Evolutionary conservation across 2,888 invertebrate species (phyloP).

Genomic region (Nomada ferruginata): DNA sequence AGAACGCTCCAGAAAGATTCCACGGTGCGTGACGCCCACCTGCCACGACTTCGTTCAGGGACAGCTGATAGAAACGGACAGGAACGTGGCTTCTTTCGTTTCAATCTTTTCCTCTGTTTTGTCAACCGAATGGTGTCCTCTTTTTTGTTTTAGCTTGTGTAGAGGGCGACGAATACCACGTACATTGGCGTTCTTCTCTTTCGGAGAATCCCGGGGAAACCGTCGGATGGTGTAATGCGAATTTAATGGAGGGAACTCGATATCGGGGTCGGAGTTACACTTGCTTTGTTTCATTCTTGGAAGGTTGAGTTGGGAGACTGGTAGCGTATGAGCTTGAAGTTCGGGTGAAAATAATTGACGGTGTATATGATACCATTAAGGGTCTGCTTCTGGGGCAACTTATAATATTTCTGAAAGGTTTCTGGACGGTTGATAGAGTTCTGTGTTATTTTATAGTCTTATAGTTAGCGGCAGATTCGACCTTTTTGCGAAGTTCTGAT

Average conservation of each 20-base stretch:
- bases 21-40: slow-evolving; percentile 78
- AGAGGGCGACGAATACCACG: background rate
- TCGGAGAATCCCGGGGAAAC: no score
- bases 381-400: no score
- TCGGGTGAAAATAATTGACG: background rate
- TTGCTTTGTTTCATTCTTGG: background rate
- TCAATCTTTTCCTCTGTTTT: slow-evolving; percentile 45
- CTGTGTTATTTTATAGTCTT: no score
- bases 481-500: no score
- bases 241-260: background rate
- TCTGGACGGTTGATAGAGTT: no score
- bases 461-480: no score
- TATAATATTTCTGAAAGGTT: no score
- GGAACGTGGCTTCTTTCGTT: slow-evolving; percentile 52
- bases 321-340: background rate
- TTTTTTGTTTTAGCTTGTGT: background rate
- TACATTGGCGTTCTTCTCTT: no score
- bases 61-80: slow-evolving; percentile 53
- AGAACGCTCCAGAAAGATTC: slow-evolving; percentile 46
- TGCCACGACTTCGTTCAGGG: slow-evolving; percentile 61
- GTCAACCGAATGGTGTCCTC: background rate
- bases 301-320: background rate
- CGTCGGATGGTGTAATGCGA: background rate
- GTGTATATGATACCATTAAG: background rate
- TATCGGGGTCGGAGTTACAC: background rate